These are phyloP conservation scores for Scaptomyza pallida DNA, from an alignment of 1,140 invertebrate genomes.

Conservation along the genomic window DNA sequence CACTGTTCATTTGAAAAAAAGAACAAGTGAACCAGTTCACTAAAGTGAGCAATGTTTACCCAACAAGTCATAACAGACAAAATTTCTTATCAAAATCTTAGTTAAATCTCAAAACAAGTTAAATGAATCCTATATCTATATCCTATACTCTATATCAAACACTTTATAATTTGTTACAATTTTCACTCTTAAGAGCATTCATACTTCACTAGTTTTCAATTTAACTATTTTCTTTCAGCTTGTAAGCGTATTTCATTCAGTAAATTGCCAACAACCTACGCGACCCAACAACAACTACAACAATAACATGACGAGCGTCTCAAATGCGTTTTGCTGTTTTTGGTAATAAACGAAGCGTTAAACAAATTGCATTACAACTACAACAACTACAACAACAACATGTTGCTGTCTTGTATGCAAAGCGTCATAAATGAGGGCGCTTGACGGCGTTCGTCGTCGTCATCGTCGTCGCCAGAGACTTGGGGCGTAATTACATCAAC, in stretches of 20 bases:
- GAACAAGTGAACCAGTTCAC: too few species aligned
- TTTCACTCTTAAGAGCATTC: not conserved
- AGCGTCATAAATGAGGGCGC: slow-evolving; percentile 81
- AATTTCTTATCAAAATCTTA: too few species aligned
- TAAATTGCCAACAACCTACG: slow-evolving; percentile 38
- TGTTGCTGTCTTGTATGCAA: slow-evolving; percentile 72
- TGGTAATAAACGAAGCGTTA: slow-evolving; percentile 82
- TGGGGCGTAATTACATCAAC: slow-evolving; percentile 78
- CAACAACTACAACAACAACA: slow-evolving; percentile 41
- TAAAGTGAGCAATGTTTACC: too few species aligned
- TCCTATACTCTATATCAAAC: too few species aligned
- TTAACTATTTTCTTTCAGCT: slow-evolving; percentile 1
- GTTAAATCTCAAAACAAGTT: too few species aligned
- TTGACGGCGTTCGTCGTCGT: too few species aligned
- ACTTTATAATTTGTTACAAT: too few species aligned
- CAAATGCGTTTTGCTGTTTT: slow-evolving; percentile 73
- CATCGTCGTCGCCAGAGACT: slow-evolving; percentile 45
- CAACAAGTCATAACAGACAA: too few species aligned
- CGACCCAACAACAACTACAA: slow-evolving; percentile 35
- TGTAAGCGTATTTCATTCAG: slow-evolving; percentile 37
- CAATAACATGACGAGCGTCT: slow-evolving; percentile 13
- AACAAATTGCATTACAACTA: slow-evolving; percentile 80
- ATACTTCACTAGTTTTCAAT: not conserved
- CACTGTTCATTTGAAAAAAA: too few species aligned
- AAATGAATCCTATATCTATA: too few species aligned